A percentile compares a stretch with the other conserved stretches of the same genome.
These are phyloP conservation scores for Zeus faber DNA, from an alignment of 2,113 vertebrate species.

Conservation along the genomic window DNA sequence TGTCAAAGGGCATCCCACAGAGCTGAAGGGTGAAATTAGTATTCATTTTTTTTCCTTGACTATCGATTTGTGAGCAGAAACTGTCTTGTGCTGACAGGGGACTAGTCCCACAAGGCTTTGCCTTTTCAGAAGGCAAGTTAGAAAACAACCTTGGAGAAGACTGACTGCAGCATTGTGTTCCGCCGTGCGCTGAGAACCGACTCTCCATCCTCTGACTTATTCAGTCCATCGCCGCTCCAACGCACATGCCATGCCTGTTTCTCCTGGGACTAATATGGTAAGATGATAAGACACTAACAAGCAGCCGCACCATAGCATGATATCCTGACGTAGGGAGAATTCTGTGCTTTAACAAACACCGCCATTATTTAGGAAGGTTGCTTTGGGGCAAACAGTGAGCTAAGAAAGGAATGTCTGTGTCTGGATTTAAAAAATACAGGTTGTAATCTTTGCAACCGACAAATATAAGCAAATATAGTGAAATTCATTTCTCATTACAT, in stretches of 20 bases:
- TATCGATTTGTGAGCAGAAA: slow-evolving; percentile 46
- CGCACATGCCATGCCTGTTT: neutral
- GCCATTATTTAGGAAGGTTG: neutral
- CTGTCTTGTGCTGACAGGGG: slow-evolving; percentile 30
- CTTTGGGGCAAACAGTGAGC: neutral
- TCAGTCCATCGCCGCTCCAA: slow-evolving; percentile 9
- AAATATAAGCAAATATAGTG: no score
- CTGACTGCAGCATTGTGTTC: slow-evolving; percentile 8
- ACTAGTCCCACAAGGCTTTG: slow-evolving; percentile 28
- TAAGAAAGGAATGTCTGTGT: neutral
- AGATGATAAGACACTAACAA: neutral
- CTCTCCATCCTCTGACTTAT: slow-evolving; percentile 4
- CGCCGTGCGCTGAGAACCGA: neutral
- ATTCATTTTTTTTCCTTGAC: slow-evolving; percentile 28
- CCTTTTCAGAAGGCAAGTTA: slow-evolving; percentile 20
- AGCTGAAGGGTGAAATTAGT: slow-evolving; percentile 40
- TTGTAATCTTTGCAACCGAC: neutral
- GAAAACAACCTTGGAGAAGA: slow-evolving; percentile 42
- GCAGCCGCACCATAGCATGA: neutral
- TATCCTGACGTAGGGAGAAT: no score
- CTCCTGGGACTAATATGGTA: neutral
- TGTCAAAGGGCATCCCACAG: slow-evolving; percentile 25
- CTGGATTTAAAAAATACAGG: neutral
- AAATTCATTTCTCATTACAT: no score
- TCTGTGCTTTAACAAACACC: neutral